Conservation (phyloP, 1,140 invertebrate species). For the Calephelis virginiensis region DNA sequence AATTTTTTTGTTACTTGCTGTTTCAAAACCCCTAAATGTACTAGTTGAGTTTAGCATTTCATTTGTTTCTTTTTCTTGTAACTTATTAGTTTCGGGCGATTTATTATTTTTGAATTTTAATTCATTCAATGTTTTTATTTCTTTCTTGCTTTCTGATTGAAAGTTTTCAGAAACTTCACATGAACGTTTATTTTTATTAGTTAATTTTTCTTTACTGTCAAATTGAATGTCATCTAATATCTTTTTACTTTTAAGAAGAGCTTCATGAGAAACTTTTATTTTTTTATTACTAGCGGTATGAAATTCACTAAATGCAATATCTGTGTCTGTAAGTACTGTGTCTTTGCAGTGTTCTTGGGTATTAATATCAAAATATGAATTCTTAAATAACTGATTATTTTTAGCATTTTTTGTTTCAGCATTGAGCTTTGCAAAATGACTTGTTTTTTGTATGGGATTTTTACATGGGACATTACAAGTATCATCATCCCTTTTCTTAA, state of each 20-base stretch:
- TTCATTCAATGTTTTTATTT: background rate
- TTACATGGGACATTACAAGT: no score
- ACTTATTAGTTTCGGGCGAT: background rate
- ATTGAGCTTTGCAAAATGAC: background rate
- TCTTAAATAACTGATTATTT: background rate
- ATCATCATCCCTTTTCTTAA: no score
- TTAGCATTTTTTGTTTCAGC: background rate
- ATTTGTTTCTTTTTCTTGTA: background rate
- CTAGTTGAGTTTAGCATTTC: background rate
- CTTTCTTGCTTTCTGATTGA: background rate
- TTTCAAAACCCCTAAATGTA: conserved; percentile 8
- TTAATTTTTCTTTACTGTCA: background rate
- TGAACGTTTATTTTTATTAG: background rate
- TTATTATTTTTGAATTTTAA: background rate
- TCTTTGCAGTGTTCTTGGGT: background rate
- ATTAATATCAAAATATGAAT: background rate
- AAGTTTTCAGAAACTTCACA: background rate
- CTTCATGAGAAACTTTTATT: background rate
- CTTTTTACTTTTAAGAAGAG: background rate
- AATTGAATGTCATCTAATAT: background rate
- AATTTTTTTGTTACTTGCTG: conserved; percentile 44
- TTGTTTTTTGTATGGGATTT: background rate
- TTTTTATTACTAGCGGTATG: background rate
- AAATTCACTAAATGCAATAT: background rate
- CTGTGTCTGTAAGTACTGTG: background rate